phyloP scores from a whole-genome alignment of 2,113 vertebrate species.

The Pluvianellus socialis region DNA sequence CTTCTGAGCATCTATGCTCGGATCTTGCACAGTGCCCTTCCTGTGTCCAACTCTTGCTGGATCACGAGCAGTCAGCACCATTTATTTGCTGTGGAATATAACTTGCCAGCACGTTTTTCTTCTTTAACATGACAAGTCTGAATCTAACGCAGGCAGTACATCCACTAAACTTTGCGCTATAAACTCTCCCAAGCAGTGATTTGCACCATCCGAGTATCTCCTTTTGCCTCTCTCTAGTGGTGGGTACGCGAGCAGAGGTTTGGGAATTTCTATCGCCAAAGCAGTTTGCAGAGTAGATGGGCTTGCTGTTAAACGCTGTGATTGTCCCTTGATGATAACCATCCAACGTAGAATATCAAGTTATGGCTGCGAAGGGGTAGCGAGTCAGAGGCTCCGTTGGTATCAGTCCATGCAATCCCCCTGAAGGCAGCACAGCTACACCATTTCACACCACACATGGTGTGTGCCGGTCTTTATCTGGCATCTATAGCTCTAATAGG shows the following conservation, averaged over 20 bases:
- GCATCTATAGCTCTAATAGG: conserved; percentile 30
- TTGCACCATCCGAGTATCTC: background rate
- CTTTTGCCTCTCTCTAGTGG: background rate
- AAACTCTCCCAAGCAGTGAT: background rate
- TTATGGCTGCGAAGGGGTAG: background rate
- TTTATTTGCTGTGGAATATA: background rate
- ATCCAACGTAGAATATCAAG: background rate
- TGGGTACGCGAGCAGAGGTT: background rate
- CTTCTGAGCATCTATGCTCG: background rate
- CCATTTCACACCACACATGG: conserved; percentile 28
- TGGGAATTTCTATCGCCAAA: background rate
- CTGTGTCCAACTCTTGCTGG: background rate
- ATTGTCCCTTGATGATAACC: background rate
- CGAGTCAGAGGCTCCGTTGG: background rate
- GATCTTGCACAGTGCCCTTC: background rate
- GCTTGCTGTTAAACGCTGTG: background rate
- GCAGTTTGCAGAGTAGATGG: background rate
- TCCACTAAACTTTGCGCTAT: background rate
- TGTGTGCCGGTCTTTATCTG: conserved; percentile 5
- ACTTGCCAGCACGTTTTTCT: conserved; percentile 7
- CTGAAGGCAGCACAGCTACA: background rate
- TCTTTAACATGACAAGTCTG: background rate
- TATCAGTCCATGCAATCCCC: background rate
- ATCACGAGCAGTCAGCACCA: background rate
- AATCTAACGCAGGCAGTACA: background rate